A percentile compares a stretch with the other conserved stretches of the same genome.
These are phyloP conservation scores for Isotomurus palustris DNA, from an alignment of 2,888 invertebrate species.

Conservation along the genomic window DNA sequence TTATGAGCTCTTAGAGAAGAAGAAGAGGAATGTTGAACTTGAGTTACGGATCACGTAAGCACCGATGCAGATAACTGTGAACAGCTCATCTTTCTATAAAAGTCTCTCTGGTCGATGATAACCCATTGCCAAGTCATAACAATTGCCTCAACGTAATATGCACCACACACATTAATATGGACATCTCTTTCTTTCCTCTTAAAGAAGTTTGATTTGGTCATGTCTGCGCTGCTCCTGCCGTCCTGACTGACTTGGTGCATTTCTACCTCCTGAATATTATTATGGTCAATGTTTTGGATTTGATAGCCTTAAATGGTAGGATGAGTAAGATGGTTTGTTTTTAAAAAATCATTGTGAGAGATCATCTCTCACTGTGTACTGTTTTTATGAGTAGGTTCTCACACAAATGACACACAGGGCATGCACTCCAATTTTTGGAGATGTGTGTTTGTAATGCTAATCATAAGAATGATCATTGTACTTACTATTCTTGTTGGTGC, in stretches of 20 bases:
- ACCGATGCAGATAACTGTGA: conserved; percentile 1
- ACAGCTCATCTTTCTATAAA: not conserved
- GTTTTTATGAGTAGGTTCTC: not conserved
- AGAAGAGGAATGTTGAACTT: too few species aligned
- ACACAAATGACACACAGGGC: not conserved
- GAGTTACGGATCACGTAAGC: conserved; percentile 1
- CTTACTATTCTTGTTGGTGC: not conserved
- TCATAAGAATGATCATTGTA: not conserved
- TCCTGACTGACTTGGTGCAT: not conserved
- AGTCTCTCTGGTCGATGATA: conserved; percentile 4
- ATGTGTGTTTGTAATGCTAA: too few species aligned
- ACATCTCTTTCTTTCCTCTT: not conserved
- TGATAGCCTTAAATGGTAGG: conserved; percentile 42
- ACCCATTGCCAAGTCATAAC: conserved; percentile 3
- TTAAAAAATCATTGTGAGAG: not conserved
- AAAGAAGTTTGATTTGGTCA: conserved; percentile 10
- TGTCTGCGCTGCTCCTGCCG: not conserved
- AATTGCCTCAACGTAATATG: not conserved
- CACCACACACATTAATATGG: conserved; percentile 15
- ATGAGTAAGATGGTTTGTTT: conserved; percentile 24
- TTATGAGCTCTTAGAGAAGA: too few species aligned
- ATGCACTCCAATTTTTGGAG: not conserved
- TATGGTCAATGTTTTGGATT: conserved; percentile 12
- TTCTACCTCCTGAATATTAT: conserved; percentile 2
- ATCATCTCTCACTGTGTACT: not conserved